These are phyloP conservation scores for Centropus unirufus DNA, from an alignment of 2,113 vertebrate species.

Conservation along the genomic window DNA sequence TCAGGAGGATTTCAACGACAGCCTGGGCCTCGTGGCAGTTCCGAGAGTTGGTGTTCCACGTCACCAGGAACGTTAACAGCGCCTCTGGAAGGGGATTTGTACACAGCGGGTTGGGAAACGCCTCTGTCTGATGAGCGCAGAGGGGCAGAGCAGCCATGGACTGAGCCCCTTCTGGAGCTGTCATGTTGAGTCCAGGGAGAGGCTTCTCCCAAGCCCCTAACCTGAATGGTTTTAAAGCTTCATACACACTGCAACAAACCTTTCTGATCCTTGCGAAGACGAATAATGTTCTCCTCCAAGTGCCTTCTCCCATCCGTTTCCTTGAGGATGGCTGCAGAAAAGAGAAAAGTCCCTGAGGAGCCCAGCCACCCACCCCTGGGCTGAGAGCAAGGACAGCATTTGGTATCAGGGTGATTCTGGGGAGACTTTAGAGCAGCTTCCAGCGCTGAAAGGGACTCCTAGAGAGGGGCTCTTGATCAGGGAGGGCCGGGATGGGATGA, in stretches of 20 bases:
- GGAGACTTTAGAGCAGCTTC: too few relatives aligned
- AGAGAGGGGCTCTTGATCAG: too few relatives aligned
- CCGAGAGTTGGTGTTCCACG: conserved; percentile 93
- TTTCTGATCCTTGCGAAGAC: conserved; percentile 91
- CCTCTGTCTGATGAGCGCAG: background rate
- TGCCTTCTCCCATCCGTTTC: conserved; percentile 74
- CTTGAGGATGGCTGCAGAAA: conserved; percentile 82
- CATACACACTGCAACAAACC: conserved; percentile 68
- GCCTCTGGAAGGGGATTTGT: conserved; percentile 77
- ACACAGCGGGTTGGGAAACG: too few relatives aligned
- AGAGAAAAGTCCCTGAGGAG: background rate
- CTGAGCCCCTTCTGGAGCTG: background rate
- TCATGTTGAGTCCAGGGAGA: background rate
- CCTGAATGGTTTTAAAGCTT: background rate
- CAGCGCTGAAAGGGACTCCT: too few relatives aligned
- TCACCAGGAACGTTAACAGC: conserved; percentile 82
- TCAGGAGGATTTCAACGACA: conserved; percentile 85
- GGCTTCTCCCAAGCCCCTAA: background rate
- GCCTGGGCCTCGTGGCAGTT: conserved; percentile 92
- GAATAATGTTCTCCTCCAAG: conserved; percentile 85
- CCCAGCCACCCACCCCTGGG: accelerated
- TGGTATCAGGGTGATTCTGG: too few relatives aligned
- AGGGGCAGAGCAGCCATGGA: accelerated
- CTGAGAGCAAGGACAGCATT: background rate
- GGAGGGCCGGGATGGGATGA: too few relatives aligned